A percentile compares a stretch with the other conserved stretches of the same genome.
These are phyloP conservation scores for Halcyon malimbica DNA, from an alignment of 2,113 vertebrate species.

Conservation along the genomic window DNA sequence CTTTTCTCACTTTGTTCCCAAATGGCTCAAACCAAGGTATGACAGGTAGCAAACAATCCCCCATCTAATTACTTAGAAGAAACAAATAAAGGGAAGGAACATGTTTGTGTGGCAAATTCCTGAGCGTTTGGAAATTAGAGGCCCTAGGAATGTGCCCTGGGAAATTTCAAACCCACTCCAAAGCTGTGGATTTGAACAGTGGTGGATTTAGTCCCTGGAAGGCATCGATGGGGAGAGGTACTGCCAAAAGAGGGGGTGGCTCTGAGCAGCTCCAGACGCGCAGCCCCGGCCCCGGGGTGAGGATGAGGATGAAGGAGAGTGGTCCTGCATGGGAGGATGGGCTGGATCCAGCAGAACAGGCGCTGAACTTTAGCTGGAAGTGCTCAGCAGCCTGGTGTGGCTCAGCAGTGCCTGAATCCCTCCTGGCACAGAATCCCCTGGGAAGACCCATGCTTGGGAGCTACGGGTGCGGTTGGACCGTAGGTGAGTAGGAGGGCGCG, in stretches of 20 bases:
- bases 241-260: constrained; percentile 9
- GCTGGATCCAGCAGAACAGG: neutral
- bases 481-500: neutral
- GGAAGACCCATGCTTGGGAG: neutral
- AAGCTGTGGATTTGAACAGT: constrained; percentile 41
- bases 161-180: constrained; percentile 56
- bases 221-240: neutral
- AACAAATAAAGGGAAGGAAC: constrained; percentile 30
- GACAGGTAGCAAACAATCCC: constrained; percentile 53
- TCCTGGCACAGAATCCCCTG: neutral
- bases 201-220: constrained; percentile 3
- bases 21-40: constrained; percentile 44
- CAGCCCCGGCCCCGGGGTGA: fast-evolving
- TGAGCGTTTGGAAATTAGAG: constrained; percentile 31
- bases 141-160: constrained; percentile 19
- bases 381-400: neutral
- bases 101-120: constrained; percentile 50
- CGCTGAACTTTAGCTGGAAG: neutral
- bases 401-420: neutral
- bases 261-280: neutral
- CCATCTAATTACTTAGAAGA: constrained; percentile 22
- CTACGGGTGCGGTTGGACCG: fast-evolving
- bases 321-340: neutral
- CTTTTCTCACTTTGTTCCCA: constrained; percentile 49
- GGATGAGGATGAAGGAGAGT: neutral